Conservation (phyloP, 2,797 vertebrate species). For the Natrix natrix region DNA sequence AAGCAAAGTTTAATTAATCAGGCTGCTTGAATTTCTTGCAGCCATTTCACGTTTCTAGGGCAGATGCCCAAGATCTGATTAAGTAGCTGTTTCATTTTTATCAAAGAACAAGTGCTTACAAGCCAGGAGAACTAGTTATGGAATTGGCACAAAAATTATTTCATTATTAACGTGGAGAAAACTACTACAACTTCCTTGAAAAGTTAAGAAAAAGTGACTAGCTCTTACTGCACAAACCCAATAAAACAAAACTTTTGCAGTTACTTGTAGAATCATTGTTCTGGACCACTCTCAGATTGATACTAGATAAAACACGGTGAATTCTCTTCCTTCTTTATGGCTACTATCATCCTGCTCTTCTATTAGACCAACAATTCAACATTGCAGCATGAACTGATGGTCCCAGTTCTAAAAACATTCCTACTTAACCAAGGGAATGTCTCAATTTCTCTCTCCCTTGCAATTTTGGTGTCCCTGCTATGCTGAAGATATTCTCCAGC, state of each 20-base stretch:
- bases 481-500: background rate
- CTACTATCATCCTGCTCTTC: background rate
- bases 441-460: background rate
- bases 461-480: background rate
- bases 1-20: conserved; percentile 38
- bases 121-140: background rate
- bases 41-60: conserved; percentile 17
- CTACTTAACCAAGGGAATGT: background rate
- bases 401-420: background rate
- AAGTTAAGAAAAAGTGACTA: background rate
- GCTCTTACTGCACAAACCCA: background rate
- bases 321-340: background rate
- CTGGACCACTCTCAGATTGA: background rate
- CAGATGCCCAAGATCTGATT: conserved; percentile 15
- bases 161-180: background rate
- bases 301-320: background rate
- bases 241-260: background rate
- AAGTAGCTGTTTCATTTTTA: conserved; percentile 21
- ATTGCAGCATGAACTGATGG: background rate
- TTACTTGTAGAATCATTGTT: background rate
- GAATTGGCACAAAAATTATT: background rate
- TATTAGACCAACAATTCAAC: background rate
- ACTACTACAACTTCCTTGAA: background rate
- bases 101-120: conserved; percentile 8
- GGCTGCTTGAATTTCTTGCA: conserved; percentile 2